Evolutionary conservation across 2,888 invertebrate genomes (phyloP).

Genomic region (Chirona hameri): DNA sequence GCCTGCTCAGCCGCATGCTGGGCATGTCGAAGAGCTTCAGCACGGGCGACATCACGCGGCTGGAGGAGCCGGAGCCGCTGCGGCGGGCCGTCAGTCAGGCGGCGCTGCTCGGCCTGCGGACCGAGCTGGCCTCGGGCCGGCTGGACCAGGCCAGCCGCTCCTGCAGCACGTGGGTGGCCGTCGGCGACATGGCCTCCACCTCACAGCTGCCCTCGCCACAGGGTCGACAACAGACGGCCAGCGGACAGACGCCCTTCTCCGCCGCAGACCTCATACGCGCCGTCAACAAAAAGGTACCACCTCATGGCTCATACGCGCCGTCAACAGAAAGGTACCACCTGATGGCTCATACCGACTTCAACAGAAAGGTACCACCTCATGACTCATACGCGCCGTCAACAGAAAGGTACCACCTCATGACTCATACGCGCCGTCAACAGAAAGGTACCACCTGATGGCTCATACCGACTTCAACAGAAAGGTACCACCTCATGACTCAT

Average conservation of each 20-base stretch:
- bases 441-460: too few species aligned
- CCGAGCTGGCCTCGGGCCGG: conserved; percentile 50
- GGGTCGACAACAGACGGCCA: conserved; percentile 43
- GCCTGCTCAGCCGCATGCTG: conserved; percentile 70
- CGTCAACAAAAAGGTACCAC: conserved; percentile 69
- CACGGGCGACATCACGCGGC: conserved; percentile 66
- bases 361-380: too few species aligned
- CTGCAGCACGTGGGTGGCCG: conserved; percentile 83
- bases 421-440: too few species aligned
- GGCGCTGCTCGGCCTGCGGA: conserved; percentile 31
- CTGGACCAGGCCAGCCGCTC: conserved; percentile 64
- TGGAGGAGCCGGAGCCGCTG: conserved; percentile 37
- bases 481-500: too few species aligned
- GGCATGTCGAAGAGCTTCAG: conserved; percentile 81
- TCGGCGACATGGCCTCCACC: conserved; percentile 68
- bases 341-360: too few species aligned
- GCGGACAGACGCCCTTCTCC: conserved; percentile 53
- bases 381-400: too few species aligned
- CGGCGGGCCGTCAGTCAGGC: background rate
- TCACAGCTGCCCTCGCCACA: conserved; percentile 81
- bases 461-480: too few species aligned
- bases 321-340: too few species aligned
- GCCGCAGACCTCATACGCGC: conserved; percentile 66
- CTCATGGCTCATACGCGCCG: too few species aligned
- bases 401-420: too few species aligned